Percentiles rank a stretch among this genome's conserved stretches.
Conservation (phyloP, 2,113 vertebrate species). For the Corythaixoides concolor region DNA sequence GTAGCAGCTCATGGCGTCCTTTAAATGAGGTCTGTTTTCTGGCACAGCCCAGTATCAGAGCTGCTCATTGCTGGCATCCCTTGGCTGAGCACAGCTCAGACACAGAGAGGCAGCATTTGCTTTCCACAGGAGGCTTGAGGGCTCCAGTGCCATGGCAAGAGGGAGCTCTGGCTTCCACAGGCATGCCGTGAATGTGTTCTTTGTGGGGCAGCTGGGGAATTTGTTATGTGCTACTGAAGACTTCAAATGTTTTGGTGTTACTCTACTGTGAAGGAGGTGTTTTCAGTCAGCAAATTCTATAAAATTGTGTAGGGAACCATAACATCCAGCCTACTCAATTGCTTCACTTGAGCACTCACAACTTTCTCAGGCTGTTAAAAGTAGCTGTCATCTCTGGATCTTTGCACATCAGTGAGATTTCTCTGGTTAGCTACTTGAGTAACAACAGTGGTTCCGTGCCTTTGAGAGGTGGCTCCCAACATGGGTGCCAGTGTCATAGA, state of each 20-base stretch:
- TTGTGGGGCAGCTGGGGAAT: neutral
- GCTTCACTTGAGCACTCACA: neutral
- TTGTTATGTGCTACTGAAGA: neutral
- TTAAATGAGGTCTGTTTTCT: neutral
- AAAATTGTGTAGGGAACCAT: constrained; percentile 1
- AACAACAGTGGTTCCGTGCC: neutral
- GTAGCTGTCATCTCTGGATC: neutral
- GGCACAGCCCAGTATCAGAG: neutral
- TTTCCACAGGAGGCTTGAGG: neutral
- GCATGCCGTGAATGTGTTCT: fast-evolving
- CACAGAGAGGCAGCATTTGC: neutral
- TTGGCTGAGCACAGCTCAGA: neutral
- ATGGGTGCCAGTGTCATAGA: neutral
- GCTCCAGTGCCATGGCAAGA: neutral
- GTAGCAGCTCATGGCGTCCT: neutral
- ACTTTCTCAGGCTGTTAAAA: neutral
- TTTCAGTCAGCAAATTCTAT: neutral
- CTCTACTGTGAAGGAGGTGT: neutral
- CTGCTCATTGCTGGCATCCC: neutral
- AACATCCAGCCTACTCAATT: neutral
- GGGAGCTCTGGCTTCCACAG: neutral
- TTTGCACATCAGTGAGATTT: neutral
- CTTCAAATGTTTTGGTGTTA: neutral
- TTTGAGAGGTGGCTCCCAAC: neutral
- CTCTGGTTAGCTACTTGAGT: neutral